Evolutionary conservation across 2,797 vertebrate species (phyloP).

Genomic region (Rhinichthys osculus): DNA sequence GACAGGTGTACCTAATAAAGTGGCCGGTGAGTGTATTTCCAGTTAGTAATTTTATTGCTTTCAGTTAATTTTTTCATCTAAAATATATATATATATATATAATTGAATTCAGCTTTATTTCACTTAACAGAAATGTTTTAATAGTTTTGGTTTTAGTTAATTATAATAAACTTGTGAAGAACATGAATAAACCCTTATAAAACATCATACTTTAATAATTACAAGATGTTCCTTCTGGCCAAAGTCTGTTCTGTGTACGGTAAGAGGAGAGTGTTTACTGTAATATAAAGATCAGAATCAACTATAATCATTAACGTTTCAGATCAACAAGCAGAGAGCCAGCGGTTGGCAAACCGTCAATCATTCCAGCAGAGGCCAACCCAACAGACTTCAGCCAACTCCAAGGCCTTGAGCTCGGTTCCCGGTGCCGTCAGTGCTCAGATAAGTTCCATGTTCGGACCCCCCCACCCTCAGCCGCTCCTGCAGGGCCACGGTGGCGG

Average conservation of each 20-base stretch:
- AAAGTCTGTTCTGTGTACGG: not conserved
- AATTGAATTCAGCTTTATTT: not conserved
- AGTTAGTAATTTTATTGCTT: too few species aligned
- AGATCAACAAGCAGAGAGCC: slow-evolving; percentile 77
- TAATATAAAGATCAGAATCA: slow-evolving; percentile 10
- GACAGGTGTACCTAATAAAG: too few species aligned
- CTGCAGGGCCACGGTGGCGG: slow-evolving; percentile 70
- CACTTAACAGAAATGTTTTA: not conserved
- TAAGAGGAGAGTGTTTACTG: not conserved
- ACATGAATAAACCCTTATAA: not conserved
- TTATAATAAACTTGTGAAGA: not conserved
- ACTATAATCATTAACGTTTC: slow-evolving; percentile 53
- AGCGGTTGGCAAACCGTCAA: slow-evolving; percentile 72
- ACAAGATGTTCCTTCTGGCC: not conserved
- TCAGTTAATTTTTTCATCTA: too few species aligned
- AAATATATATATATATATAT: too few species aligned
- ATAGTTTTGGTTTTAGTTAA: not conserved
- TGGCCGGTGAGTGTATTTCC: too few species aligned
- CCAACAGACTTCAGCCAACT: slow-evolving; percentile 69
- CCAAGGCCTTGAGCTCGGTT: slow-evolving; percentile 73
- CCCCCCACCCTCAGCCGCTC: slow-evolving; percentile 74
- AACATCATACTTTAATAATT: not conserved
- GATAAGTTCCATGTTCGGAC: slow-evolving; percentile 76
- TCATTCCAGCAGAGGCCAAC: slow-evolving; percentile 75
- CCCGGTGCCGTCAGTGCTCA: slow-evolving; percentile 71